Conservation (phyloP, 1,140 invertebrate species). For the Drosophila mauritiana region DNA sequence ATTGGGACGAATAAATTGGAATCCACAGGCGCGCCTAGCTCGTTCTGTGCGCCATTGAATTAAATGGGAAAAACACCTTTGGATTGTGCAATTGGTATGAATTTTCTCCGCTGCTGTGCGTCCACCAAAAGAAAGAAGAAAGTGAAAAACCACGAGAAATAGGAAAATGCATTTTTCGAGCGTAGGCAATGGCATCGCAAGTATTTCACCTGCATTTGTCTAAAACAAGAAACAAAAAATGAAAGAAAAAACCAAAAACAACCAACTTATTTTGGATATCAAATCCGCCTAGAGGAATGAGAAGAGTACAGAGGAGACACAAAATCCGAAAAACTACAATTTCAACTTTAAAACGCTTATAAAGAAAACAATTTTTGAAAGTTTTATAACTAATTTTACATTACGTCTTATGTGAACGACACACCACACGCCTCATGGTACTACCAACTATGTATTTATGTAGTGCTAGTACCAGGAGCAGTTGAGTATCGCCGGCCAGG, state of each 20-base stretch:
- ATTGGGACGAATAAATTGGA: conserved; percentile 67
- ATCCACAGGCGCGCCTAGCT: conserved; percentile 52
- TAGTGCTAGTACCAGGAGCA: neutral
- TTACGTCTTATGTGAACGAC: conserved; percentile 64
- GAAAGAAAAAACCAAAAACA: conserved; percentile 17
- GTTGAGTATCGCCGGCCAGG: conserved; percentile 14
- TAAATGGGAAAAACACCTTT: conserved; percentile 27
- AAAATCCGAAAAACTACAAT: conserved; percentile 75
- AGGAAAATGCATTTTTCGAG: conserved; percentile 73
- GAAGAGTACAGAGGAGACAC: conserved; percentile 11
- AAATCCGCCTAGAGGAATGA: conserved; percentile 39
- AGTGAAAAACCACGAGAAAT: conserved; percentile 41
- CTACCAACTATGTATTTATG: neutral
- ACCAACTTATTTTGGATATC: conserved; percentile 55
- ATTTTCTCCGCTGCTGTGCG: conserved; percentile 77
- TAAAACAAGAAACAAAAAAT: conserved; percentile 13
- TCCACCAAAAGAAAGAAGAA: conserved; percentile 1
- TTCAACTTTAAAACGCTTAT: conserved; percentile 82
- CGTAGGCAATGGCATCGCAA: conserved; percentile 58
- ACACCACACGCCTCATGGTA: neutral
- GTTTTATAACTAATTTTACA: conserved; percentile 76
- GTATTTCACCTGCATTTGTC: conserved; percentile 78
- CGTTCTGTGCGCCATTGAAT: conserved; percentile 10
- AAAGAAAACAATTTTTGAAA: conserved; percentile 80
- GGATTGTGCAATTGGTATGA: conserved; percentile 81